Evolutionary conservation across 2,888 invertebrate genomes (phyloP), one percentile per base, ranked within the genome.

Genomic region (Hermaeophaga mercurialis): DNA sequence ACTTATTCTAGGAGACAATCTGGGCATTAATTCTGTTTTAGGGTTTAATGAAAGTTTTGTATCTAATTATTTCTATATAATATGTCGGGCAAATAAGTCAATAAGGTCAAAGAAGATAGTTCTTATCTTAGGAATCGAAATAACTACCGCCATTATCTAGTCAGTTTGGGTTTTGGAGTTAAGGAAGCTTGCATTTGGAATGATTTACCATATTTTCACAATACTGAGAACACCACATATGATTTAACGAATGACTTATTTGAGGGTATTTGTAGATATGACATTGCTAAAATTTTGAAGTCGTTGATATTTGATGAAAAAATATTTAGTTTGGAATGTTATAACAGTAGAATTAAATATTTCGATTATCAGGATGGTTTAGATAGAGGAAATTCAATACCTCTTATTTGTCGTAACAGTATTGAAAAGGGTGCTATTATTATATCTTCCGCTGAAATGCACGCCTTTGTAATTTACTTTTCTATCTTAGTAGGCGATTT

Each of bases 1-100:
- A 12, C 22, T 59, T 18, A 47, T 61, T 26, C 12, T 63, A 12
- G 61, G 61, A n/a, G 63, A 63, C 31, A 61, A 61, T 45, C 52
- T 56, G 31, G 59, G 59, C 7, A 17, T 59, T 19, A 55, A 59
- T 47, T 56, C 56, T 11, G 34, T 59, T n/a, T 8, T 56, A 8
- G 57, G 60, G 12, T 60, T 58, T 38, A 34, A 36, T 12, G 54
- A 58, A 49, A 53, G 53, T 39, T 60, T 60, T 33, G 39, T 17
- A 19, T 28, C 57, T 24, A 33, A 60, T 28, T 46, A n/a, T n/a
- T n/a, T n/a, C n/a, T n/a, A n/a, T n/a, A n/a, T n/a, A n/a, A n/a
- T n/a, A n/a, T n/a, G n/a, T n/a, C n/a, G n/a, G n/a, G n/a, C n/a
- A n/a, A n/a, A n/a, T n/a, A n/a, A n/a, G n/a, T n/a, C n/a, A n/a